These are phyloP conservation scores for Hydropotes inermis DNA, from an alignment of 2,113 vertebrate species.

Conservation along the genomic window DNA sequence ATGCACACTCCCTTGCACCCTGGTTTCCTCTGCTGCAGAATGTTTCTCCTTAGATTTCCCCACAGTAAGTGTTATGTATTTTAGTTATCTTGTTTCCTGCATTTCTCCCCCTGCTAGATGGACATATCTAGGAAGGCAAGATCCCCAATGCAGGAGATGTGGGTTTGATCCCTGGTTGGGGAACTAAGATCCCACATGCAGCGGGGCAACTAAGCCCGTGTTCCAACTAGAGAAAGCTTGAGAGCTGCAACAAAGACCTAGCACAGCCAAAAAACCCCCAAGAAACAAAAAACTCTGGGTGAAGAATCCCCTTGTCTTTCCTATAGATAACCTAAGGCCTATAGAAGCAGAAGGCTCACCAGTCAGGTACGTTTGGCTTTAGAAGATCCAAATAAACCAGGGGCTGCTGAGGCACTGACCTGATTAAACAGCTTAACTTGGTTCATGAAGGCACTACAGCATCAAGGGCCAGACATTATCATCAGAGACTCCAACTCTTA, in stretches of 20 bases:
- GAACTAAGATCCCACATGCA: neutral
- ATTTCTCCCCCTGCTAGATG: neutral
- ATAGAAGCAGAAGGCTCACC: neutral
- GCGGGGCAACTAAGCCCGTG: neutral
- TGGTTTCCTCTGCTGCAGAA: no score
- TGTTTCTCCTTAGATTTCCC: neutral
- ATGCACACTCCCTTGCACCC: neutral
- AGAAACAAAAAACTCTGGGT: neutral
- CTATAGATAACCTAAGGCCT: neutral
- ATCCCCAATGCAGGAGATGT: neutral
- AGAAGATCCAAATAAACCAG: neutral
- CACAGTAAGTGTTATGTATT: rapidly evolving
- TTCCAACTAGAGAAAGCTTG: neutral
- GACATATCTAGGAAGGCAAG: no score
- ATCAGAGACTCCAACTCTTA: neutral
- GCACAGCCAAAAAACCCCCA: neutral
- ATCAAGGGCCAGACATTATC: neutral
- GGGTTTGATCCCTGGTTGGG: neutral
- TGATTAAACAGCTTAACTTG: neutral
- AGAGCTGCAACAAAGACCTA: neutral
- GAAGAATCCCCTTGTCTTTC: neutral
- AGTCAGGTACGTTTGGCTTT: no score
- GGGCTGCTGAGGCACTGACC: neutral
- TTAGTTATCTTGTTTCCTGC: neutral
- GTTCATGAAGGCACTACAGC: neutral